Evolutionary conservation across 1,140 invertebrate genomes (phyloP).

Genomic region (fruit fly (Drosophila melanogaster)): DNA sequence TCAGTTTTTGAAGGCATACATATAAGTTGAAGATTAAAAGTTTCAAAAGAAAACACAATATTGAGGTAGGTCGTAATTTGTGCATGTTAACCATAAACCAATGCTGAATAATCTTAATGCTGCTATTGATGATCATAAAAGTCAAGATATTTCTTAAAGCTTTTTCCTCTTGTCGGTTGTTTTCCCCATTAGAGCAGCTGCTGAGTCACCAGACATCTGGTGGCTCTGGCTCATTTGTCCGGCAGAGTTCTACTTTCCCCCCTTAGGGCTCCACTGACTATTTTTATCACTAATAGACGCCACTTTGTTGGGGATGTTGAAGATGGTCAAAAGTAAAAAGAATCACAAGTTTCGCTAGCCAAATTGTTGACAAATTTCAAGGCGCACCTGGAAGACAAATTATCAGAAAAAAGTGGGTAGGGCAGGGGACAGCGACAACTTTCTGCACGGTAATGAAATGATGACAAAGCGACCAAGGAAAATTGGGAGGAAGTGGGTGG

Average conservation of each 20-base stretch:
- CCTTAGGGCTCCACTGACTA: conserved; percentile 35
- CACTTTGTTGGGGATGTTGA: conserved; percentile 56
- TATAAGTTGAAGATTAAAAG: too few relatives aligned
- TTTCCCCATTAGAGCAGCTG: conserved; percentile 47
- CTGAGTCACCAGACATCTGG: conserved; percentile 70
- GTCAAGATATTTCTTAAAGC: not conserved
- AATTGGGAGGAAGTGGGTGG: conserved; percentile 13
- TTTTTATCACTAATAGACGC: conserved; percentile 81
- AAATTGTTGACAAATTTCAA: conserved; percentile 82
- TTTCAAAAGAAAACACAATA: too few relatives aligned
- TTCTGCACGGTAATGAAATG: conserved; percentile 79
- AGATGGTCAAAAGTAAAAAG: conserved; percentile 36
- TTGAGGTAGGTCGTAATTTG: too few relatives aligned
- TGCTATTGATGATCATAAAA: too few relatives aligned
- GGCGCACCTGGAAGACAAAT: conserved; percentile 81
- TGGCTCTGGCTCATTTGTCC: conserved; percentile 60
- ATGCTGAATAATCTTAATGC: too few relatives aligned
- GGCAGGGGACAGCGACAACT: conserved; percentile 36
- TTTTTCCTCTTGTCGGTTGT: not conserved
- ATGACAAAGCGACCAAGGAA: conserved; percentile 73
- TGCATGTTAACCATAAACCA: too few relatives aligned
- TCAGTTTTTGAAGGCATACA: too few relatives aligned
- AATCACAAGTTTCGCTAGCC: conserved; percentile 71
- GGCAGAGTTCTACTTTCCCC: not conserved
- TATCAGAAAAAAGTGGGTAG: conserved; percentile 49